Evolutionary conservation across 2,888 invertebrate species (phyloP).

Genomic region (Tenthredo notha): DNA sequence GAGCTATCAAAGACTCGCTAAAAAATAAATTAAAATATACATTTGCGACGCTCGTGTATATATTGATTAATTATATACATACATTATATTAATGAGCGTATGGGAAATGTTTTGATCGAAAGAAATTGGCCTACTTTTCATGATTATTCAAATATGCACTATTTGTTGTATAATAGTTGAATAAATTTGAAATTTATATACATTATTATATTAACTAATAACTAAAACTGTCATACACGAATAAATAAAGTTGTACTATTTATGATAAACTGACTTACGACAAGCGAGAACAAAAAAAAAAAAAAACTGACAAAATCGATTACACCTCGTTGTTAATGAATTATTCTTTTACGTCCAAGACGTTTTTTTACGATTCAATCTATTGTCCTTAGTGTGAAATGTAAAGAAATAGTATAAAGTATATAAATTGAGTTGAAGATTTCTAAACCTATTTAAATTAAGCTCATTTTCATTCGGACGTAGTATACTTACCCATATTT

Average conservation of each 20-base stretch:
- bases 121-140: constrained; percentile 13
- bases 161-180: neutral
- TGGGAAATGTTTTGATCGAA: neutral
- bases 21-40: constrained; percentile 9
- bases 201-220: neutral
- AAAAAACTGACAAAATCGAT: neutral
- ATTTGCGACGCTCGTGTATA: neutral
- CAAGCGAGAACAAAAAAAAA: neutral
- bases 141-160: neutral
- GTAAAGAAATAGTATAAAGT: neutral
- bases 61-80: neutral
- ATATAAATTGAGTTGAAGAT: neutral
- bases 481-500: constrained; percentile 59
- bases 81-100: neutral
- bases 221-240: neutral
- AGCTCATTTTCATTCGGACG: constrained; percentile 12
- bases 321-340: neutral
- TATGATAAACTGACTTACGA: neutral
- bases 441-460: neutral
- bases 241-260: neutral
- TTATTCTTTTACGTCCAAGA: neutral
- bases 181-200: neutral
- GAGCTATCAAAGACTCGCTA: constrained; percentile 44
- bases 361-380: neutral
- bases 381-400: neutral